phyloP scores from a whole-genome alignment of 2,113 vertebrate genomes.

The Psilopsiagon aymara region DNA sequence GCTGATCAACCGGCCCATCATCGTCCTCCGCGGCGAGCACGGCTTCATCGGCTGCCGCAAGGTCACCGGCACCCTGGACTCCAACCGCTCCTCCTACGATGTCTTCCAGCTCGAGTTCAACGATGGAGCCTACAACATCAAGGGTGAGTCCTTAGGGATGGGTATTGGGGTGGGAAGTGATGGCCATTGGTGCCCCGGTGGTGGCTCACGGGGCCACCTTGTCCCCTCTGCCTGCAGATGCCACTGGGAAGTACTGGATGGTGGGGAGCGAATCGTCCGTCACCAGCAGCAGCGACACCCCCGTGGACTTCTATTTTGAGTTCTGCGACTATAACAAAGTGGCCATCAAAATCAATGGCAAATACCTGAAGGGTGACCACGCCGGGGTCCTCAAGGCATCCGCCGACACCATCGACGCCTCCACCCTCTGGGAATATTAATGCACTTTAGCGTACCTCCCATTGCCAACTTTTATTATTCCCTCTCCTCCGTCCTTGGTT shows the following conservation, averaged over 20 bases:
- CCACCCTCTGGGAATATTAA: constrained; percentile 97
- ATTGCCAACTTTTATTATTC: not conserved
- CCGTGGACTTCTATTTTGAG: constrained; percentile 95
- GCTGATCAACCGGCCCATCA: constrained; percentile 96
- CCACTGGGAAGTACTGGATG: constrained; percentile 98
- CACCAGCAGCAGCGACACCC: constrained; percentile 93
- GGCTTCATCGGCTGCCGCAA: constrained; percentile 98
- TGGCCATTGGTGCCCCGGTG: rapidly evolving
- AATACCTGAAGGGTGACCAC: constrained; percentile 96
- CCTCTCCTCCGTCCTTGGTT: not conserved
- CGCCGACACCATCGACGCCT: constrained; percentile 86
- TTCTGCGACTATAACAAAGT: constrained; percentile 99
- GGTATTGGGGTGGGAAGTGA: rapidly evolving
- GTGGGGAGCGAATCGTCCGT: constrained; percentile 89
- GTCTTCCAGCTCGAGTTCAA: constrained; percentile 94
- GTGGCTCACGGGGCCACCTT: not conserved
- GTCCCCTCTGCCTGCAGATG: constrained; percentile 77
- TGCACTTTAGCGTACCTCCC: constrained; percentile 68
- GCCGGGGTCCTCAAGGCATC: constrained; percentile 97
- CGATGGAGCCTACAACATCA: constrained; percentile 93
- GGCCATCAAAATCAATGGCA: constrained; percentile 90
- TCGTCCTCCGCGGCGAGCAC: constrained; percentile 94
- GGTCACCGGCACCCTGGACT: constrained; percentile 94
- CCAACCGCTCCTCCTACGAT: constrained; percentile 94
- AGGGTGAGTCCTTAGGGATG: constrained; percentile 75